Base-by-base conservation (phyloP, 1,140 invertebrate genomes). In the Camponotus floridanus region DNA sequence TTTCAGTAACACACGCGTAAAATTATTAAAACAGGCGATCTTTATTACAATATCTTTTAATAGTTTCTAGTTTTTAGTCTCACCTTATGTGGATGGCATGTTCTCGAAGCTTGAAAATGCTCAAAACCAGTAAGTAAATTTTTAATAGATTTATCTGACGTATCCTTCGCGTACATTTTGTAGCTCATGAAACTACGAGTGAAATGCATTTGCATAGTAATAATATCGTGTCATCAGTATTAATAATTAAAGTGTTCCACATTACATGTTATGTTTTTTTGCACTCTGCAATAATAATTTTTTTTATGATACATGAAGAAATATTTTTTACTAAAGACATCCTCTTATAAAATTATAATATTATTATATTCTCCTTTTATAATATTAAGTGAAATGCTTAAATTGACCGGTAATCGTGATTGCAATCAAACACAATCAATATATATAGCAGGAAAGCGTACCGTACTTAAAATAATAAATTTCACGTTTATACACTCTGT, bases 161-260 rank as follows among this genome's bases (percentile, higher is more conserved):
- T 57, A 15, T n/a, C 26, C 39, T n/a, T 7, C 33, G n/a, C 2
- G 33, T 2, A 11, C 21, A 59, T 2, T 21, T 61, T 33, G 4
- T 15, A 9, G 55, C 62, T 39, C 78, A 9, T 70, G 33, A 68
- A 9, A 4, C 33, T 42, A 11, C 13, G 2, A 67, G n/a, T 26
- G 65, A 26, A 57, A 81, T 57, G 51, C 21, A 70, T 84, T 59
- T 26, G 26, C 26, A 36, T 42, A 39, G 33, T 33, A 26, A 55
- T 57, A 7, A 26, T 18, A 8, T 0, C 0, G 39, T 68, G 26
- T 81, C 59, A 59, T 73, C 68, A 42, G 42, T 45, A 36, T 42
- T 62, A 55, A 55, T 15, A 62, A 64, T 67, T 31, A 74, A 73
- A 74, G 42, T 78, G 48, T 15, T 39, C 11, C 18, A 11, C 18